A percentile compares a stretch with the other conserved stretches of the same genome.
These are phyloP conservation scores for Lichenostomus cassidix DNA, from an alignment of 2,113 vertebrate genomes.

Conservation along the genomic window DNA sequence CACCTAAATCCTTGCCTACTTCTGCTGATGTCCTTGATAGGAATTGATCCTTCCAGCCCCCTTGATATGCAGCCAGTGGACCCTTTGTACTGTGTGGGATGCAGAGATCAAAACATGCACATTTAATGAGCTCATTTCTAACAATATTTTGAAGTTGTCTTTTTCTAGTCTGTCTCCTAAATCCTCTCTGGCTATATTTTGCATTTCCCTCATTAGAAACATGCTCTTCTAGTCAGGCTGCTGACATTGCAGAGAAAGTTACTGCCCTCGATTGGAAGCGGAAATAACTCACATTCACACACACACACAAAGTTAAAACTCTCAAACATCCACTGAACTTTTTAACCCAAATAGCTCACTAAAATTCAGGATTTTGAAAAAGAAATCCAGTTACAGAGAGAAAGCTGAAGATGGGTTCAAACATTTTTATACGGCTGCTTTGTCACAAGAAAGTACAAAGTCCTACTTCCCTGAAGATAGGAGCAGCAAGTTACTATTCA, in stretches of 20 bases:
- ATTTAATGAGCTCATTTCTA: constrained; percentile 47
- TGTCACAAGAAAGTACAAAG: not conserved
- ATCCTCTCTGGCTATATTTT: constrained; percentile 45
- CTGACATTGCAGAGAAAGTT: constrained; percentile 14
- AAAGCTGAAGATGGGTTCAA: not conserved
- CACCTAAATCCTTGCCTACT: not conserved
- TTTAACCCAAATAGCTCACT: not conserved
- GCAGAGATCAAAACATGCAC: constrained; percentile 52
- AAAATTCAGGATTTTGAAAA: not conserved
- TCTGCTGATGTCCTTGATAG: constrained; percentile 34
- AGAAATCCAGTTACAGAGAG: not conserved
- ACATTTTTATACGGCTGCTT: not conserved
- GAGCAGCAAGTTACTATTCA: not conserved
- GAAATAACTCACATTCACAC: not conserved
- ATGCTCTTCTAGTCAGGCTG: constrained; percentile 1
- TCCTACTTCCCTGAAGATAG: not conserved
- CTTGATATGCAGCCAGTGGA: not conserved
- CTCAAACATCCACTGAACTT: not conserved
- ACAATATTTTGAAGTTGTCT: constrained; percentile 30
- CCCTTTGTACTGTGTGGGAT: constrained; percentile 40
- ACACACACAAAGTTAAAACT: not conserved
- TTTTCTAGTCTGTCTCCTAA: constrained; percentile 19
- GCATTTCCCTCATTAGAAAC: constrained; percentile 45
- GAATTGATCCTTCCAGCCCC: constrained; percentile 14
- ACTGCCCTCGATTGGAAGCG: not conserved